Conservation (phyloP, 2,797 vertebrate species). For the Gymnothorax reevesii region DNA sequence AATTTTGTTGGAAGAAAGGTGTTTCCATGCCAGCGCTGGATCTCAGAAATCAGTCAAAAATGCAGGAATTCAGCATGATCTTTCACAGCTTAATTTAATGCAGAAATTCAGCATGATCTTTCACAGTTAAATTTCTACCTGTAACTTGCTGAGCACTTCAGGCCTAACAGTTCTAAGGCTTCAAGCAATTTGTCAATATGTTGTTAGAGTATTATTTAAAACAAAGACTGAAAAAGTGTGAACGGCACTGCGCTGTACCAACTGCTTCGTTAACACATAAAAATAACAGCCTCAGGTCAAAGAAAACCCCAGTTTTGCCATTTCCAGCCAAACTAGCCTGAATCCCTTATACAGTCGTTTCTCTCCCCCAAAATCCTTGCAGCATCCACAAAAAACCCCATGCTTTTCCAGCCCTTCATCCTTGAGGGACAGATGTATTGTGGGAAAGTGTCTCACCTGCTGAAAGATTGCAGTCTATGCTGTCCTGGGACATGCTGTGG, state of each 20-base stretch:
- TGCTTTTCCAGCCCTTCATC: not conserved
- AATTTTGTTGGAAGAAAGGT: too few relatives aligned
- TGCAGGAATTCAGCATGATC: too few relatives aligned
- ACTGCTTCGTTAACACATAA: not conserved
- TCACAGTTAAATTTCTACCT: too few relatives aligned
- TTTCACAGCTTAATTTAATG: too few relatives aligned
- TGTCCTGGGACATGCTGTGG: conserved; percentile 85
- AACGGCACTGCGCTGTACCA: not conserved
- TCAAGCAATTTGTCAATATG: not conserved
- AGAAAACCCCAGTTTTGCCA: not conserved
- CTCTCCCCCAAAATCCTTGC: too few relatives aligned
- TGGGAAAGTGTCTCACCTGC: conserved; percentile 72
- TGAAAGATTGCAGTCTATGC: conserved; percentile 80
- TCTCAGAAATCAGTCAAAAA: too few relatives aligned
- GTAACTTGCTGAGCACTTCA: too few relatives aligned
- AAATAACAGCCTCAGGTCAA: not conserved
- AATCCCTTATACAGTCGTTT: too few relatives aligned
- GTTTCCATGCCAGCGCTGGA: too few relatives aligned
- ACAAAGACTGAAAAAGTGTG: not conserved
- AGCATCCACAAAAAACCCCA: too few relatives aligned
- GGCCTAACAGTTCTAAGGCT: not conserved
- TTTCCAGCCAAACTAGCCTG: not conserved
- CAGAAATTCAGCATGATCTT: too few relatives aligned
- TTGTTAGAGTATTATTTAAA: not conserved
- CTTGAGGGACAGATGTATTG: not conserved